Evolutionary conservation across 2,888 invertebrate species (phyloP).

Genomic region (Drosophila bunnanda): DNA sequence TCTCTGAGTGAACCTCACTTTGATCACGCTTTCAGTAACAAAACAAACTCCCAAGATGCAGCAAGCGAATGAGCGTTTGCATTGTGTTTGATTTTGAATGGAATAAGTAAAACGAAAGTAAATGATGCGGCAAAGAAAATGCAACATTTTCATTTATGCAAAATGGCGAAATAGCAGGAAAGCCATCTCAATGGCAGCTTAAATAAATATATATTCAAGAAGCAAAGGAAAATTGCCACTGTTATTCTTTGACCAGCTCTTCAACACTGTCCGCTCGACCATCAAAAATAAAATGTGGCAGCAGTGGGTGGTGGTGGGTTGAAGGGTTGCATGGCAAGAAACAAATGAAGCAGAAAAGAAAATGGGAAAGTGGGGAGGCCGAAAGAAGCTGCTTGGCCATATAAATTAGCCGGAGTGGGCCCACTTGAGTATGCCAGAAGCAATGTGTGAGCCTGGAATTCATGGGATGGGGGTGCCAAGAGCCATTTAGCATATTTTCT

Average conservation of each 20-base stretch:
- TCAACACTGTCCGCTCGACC: slow-evolving; percentile 22
- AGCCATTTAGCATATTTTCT: slow-evolving; percentile 72
- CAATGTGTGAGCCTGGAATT: slow-evolving; percentile 38
- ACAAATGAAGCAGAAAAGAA: slow-evolving; percentile 41
- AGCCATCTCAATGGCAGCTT: slow-evolving; percentile 29
- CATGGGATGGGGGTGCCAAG: slow-evolving; percentile 43
- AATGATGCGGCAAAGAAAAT: slow-evolving; percentile 36
- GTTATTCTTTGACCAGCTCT: slow-evolving; percentile 41
- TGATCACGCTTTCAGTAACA: slow-evolving; percentile 54
- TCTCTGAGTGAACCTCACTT: slow-evolving; percentile 2
- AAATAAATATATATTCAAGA: slow-evolving; percentile 33
- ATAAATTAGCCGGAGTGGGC: slow-evolving; percentile 72
- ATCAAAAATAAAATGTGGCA: slow-evolving; percentile 21
- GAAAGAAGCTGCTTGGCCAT: slow-evolving; percentile 41
- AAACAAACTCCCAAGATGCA: slow-evolving; percentile 21
- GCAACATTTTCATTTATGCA: slow-evolving; percentile 52
- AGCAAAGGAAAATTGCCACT: slow-evolving; percentile 14
- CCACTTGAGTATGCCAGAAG: slow-evolving; percentile 63
- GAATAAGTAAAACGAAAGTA: slow-evolving; percentile 23
- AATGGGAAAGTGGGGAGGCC: not conserved
- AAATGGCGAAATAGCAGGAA: slow-evolving; percentile 27
- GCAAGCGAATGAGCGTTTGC: slow-evolving; percentile 17
- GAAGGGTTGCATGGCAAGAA: slow-evolving; percentile 20
- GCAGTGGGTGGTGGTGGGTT: not conserved
- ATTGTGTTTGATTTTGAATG: slow-evolving; percentile 60